phyloP scores from a whole-genome alignment of 2,113 vertebrate genomes.

The Haplochromis burtoni region DNA sequence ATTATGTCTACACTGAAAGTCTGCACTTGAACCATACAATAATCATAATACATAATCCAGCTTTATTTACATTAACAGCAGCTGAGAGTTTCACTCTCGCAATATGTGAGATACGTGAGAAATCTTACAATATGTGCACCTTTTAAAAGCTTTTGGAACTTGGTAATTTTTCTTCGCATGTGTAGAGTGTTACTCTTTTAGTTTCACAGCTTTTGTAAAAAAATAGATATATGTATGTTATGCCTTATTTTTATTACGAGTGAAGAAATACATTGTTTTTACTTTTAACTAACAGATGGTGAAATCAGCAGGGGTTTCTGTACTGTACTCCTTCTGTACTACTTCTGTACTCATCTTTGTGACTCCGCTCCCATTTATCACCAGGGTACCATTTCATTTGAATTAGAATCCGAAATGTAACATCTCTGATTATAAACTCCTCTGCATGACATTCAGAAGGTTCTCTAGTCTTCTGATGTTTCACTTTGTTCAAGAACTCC shows the following conservation, averaged over 20 bases:
- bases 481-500: slow-evolving; percentile 4
- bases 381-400: background rate
- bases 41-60: background rate
- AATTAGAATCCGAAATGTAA: slow-evolving; percentile 15
- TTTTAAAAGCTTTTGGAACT: background rate
- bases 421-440: background rate
- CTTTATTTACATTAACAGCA: background rate
- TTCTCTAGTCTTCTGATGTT: slow-evolving; percentile 1
- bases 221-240: background rate
- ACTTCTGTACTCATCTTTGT: background rate
- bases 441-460: background rate
- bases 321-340: background rate
- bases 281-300: slow-evolving; percentile 18
- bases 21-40: background rate
- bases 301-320: background rate
- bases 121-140: background rate
- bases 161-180: background rate
- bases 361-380: background rate
- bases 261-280: background rate
- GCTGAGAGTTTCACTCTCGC: background rate
- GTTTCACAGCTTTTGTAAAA: background rate
- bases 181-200: background rate
- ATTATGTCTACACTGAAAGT: background rate
- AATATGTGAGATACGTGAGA: background rate
- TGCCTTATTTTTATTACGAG: background rate